A percentile compares a stretch with the other conserved stretches of the same genome.
Evolutionary conservation across 1,140 invertebrate species (phyloP).

Genomic region (Formica selysi): DNA sequence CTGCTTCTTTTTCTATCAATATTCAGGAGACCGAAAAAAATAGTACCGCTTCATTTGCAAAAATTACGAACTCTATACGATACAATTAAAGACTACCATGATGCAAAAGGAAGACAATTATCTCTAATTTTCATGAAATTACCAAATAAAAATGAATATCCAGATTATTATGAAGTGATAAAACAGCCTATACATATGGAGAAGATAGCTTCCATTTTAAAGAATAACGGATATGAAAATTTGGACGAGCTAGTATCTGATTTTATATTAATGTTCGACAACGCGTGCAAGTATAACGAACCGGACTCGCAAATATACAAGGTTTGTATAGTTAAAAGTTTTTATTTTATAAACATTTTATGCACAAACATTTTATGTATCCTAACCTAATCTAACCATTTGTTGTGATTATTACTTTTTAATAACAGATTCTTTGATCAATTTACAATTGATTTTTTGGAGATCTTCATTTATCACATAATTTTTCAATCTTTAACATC

Average conservation of each 20-base stretch:
- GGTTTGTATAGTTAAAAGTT: constrained; percentile 83
- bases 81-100: constrained; percentile 95
- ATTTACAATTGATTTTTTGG: too few relatives aligned
- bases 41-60: constrained; percentile 88
- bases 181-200: constrained; percentile 99
- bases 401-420: too few relatives aligned
- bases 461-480: too few relatives aligned
- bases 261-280: constrained; percentile 99
- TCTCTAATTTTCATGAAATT: constrained; percentile 97
- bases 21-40: constrained; percentile 85
- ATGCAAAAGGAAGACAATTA: constrained; percentile 94
- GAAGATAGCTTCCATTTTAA: constrained; percentile 96
- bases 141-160: constrained; percentile 97
- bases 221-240: constrained; percentile 92
- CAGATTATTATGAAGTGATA: constrained; percentile 99
- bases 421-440: too few relatives aligned
- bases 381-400: too few relatives aligned
- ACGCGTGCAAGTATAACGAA: constrained; percentile 99
- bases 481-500: too few relatives aligned
- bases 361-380: too few relatives aligned
- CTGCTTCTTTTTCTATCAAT: neutral
- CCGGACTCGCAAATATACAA: constrained; percentile 99
- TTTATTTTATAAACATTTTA: constrained; percentile 9
- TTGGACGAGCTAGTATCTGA: constrained; percentile 97
- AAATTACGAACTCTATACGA: constrained; percentile 96